Conservation (phyloP, 2,113 vertebrate species). For the Coptodon rendalli region DNA sequence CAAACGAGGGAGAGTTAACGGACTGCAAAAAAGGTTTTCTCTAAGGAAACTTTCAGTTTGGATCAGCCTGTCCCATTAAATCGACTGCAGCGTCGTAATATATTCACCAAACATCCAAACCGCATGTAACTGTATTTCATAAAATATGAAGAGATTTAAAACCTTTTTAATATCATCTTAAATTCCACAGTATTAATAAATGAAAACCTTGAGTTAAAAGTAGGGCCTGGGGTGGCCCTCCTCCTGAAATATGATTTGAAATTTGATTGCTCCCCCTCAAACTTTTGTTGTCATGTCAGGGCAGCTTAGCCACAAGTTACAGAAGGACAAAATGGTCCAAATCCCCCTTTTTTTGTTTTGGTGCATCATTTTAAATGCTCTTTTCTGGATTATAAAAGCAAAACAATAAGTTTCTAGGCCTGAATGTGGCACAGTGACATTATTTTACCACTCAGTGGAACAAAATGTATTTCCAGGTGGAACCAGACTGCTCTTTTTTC, state of each 20-base stretch:
- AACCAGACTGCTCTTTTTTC: neutral
- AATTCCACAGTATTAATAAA: neutral
- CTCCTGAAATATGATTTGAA: neutral
- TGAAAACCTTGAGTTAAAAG: neutral
- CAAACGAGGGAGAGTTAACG: neutral
- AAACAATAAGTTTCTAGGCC: neutral
- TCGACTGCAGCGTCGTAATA: neutral
- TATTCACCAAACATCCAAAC: neutral
- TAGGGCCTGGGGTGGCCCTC: neutral
- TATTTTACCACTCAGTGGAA: neutral
- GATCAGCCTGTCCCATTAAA: neutral
- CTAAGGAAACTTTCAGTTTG: neutral
- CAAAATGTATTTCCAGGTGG: neutral
- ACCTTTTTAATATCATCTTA: neutral
- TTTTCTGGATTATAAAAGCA: neutral
- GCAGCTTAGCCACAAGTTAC: neutral
- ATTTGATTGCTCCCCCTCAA: neutral
- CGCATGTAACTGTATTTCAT: neutral
- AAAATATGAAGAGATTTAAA: neutral
- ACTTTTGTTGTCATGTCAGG: neutral
- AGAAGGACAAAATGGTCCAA: neutral
- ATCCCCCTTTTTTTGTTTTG: neutral
- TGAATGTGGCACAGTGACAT: neutral
- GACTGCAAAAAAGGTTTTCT: neutral
- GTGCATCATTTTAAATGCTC: neutral